These are phyloP conservation scores for Cyclina sinensis DNA, from an alignment of 1,140 invertebrate genomes.

Conservation along the genomic window DNA sequence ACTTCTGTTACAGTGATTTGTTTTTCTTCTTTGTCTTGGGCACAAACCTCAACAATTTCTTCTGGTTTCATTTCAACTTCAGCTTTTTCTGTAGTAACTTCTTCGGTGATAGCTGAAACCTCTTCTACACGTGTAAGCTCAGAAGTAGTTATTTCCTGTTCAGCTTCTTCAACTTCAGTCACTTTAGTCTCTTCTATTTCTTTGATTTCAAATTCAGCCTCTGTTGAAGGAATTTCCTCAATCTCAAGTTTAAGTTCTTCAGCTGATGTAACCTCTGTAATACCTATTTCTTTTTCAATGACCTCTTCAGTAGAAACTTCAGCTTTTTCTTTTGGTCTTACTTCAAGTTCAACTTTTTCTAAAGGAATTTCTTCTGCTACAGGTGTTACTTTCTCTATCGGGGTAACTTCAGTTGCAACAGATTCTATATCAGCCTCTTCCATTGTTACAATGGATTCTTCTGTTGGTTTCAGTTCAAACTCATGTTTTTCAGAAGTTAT, in stretches of 20 bases:
- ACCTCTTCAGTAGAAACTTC: conserved; percentile 30
- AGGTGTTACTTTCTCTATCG: neutral
- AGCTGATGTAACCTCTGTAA: neutral
- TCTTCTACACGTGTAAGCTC: too few relatives aligned
- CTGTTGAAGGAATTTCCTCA: conserved; percentile 10
- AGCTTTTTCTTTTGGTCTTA: conserved; percentile 59
- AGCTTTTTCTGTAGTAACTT: too few relatives aligned
- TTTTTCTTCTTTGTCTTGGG: too few relatives aligned
- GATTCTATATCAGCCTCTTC: neutral
- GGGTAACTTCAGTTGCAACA: neutral
- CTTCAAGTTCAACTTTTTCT: conserved; percentile 68
- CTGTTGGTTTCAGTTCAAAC: conserved; percentile 18
- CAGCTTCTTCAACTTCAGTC: too few relatives aligned
- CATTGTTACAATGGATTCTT: neutral
- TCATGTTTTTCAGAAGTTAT: conserved; percentile 5
- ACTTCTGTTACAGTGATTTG: too few relatives aligned
- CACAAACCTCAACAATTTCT: too few relatives aligned
- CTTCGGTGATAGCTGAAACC: too few relatives aligned
- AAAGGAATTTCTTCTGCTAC: conserved; percentile 29
- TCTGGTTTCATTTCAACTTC: too few relatives aligned
- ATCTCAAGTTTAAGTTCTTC: conserved; percentile 26
- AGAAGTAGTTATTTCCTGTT: too few relatives aligned
- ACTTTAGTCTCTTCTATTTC: too few relatives aligned
- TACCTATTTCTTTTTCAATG: neutral
- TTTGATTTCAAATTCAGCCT: conserved; percentile 26